Percentiles rank a stretch among this genome's conserved stretches.
These are phyloP conservation scores for Zaprionus gabonicus DNA, from an alignment of 1,140 invertebrate genomes.

Conservation along the genomic window DNA sequence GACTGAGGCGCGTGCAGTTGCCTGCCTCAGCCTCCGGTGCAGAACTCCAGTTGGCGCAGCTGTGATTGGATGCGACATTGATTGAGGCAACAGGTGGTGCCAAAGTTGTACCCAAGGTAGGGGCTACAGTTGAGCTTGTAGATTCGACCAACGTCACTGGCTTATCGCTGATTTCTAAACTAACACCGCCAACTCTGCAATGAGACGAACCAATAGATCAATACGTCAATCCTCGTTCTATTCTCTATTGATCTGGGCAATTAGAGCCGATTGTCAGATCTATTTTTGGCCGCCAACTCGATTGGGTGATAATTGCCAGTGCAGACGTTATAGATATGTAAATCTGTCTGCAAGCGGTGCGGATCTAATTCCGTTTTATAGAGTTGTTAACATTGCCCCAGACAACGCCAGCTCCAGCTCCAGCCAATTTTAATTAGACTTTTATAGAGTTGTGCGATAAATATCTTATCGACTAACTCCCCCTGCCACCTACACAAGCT, in stretches of 20 bases:
- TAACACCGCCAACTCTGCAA: conserved; percentile 1
- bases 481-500: neutral
- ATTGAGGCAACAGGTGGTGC: neutral
- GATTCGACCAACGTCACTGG: neutral
- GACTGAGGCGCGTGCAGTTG: conserved; percentile 62
- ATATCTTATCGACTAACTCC: neutral
- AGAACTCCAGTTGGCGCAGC: conserved; percentile 69
- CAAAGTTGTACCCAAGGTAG: neutral
- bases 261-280: conserved; percentile 18
- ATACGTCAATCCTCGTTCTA: neutral
- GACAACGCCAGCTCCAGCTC: neutral
- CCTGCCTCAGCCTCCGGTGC: conserved; percentile 65
- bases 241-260: conserved; percentile 22
- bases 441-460: conserved; percentile 15
- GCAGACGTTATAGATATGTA: neutral
- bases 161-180: neutral
- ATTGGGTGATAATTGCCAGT: conserved; percentile 32
- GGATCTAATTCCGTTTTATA: conserved; percentile 7
- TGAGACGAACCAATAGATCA: neutral
- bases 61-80: neutral
- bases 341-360: neutral
- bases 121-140: neutral
- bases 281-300: conserved; percentile 21
- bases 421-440: conserved; percentile 1
- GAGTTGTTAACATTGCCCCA: neutral